These are phyloP conservation scores for Leptosomus discolor DNA, from an alignment of 2,113 vertebrate genomes.

Conservation along the genomic window DNA sequence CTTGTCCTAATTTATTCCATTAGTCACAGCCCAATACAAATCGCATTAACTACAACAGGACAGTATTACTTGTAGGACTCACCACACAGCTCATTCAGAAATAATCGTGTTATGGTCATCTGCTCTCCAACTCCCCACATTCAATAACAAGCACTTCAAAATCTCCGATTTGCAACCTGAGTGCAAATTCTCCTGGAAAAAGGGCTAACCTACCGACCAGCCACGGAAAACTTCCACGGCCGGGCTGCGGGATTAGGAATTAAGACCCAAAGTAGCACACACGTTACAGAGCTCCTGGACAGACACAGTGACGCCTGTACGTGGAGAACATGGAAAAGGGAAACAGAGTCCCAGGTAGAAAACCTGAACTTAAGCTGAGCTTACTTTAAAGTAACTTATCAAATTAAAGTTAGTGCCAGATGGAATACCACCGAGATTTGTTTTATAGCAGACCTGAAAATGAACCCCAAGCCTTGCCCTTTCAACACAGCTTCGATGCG, in stretches of 20 bases:
- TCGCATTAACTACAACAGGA: not conserved
- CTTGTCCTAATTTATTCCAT: constrained; percentile 75
- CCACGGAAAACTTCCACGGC: accelerated
- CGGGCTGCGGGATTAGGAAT: not conserved
- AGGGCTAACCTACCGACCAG: not conserved
- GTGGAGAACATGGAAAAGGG: not conserved
- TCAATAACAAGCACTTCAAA: not conserved
- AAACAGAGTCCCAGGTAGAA: not conserved
- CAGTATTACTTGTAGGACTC: not conserved
- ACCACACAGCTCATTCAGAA: not conserved
- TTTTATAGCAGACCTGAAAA: not conserved
- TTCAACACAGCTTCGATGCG: not conserved
- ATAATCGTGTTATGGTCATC: not conserved
- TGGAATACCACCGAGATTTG: accelerated
- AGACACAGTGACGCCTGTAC: accelerated
- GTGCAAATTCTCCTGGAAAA: not conserved
- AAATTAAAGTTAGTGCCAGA: not conserved
- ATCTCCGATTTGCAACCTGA: not conserved
- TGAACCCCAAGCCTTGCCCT: not conserved
- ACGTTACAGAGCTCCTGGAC: not conserved
- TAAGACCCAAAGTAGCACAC: accelerated
- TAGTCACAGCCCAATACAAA: constrained; percentile 57
- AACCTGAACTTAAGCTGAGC: not conserved
- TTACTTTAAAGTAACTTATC: not conserved
- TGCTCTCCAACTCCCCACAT: not conserved